These are phyloP conservation scores for Aricia agestis DNA, from an alignment of 1,140 invertebrate genomes.

Conservation along the genomic window DNA sequence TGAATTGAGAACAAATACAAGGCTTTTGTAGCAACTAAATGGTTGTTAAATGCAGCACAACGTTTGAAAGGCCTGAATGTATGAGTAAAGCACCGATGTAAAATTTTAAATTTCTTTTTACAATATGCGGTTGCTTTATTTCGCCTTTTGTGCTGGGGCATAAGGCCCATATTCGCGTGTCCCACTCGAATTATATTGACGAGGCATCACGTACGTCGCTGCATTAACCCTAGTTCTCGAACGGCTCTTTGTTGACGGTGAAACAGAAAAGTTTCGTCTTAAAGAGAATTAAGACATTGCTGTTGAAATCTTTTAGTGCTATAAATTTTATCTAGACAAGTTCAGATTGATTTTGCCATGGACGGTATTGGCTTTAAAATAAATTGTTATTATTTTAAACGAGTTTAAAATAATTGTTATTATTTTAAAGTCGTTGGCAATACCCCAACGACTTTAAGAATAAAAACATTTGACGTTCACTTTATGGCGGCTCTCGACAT, in stretches of 20 bases:
- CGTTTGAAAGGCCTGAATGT: not conserved
- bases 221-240: constrained; percentile 46
- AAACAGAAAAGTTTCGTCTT: constrained; percentile 8
- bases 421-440: too few species aligned
- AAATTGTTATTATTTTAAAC: not conserved
- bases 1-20: constrained; percentile 8
- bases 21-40: constrained; percentile 14
- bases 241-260: constrained; percentile 22
- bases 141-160: not conserved
- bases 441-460: too few species aligned
- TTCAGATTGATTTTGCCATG: not conserved
- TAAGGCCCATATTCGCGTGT: not conserved
- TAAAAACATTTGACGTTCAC: too few species aligned
- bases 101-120: constrained; percentile 9
- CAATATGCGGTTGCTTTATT: not conserved
- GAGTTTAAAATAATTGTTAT: too few species aligned
- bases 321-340: not conserved
- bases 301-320: not conserved
- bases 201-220: constrained; percentile 48
- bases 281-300: not conserved
- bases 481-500: too few species aligned
- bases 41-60: not conserved
- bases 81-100: not conserved
- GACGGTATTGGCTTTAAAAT: not conserved
- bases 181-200: constrained; percentile 47